These are phyloP conservation scores for Dione juno DNA, from an alignment of 2,888 invertebrate species.

Conservation along the genomic window DNA sequence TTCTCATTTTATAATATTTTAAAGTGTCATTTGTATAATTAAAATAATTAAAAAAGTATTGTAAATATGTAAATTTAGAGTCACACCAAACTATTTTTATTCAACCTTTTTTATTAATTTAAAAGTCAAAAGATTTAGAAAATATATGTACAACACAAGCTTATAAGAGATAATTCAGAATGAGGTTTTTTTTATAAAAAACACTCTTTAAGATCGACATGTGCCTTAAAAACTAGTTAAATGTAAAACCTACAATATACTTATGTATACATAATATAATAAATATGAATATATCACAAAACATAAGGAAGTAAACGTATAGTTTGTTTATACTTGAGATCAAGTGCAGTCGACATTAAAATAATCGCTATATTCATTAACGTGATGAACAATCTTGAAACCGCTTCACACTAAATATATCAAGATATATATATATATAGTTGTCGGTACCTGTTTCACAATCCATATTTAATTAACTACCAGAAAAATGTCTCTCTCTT, in stretches of 20 bases:
- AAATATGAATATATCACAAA: background rate
- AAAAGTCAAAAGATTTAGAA: too few species aligned
- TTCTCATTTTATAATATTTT: too few species aligned
- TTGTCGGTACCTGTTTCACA: background rate
- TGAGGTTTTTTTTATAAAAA: too few species aligned
- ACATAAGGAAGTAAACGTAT: slow-evolving; percentile 10
- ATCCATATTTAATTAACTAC: slow-evolving; percentile 8
- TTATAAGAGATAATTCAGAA: too few species aligned
- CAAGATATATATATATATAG: background rate
- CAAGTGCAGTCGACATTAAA: slow-evolving; percentile 12
- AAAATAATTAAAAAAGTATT: too few species aligned
- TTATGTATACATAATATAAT: background rate
- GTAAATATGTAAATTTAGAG: too few species aligned
- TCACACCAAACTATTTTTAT: too few species aligned
- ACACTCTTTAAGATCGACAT: too few species aligned
- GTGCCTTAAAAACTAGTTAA: background rate
- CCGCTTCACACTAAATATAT: slow-evolving; percentile 22
- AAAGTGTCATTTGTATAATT: too few species aligned
- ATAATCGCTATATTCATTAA: slow-evolving; percentile 20
- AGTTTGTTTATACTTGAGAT: slow-evolving; percentile 5
- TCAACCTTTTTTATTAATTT: too few species aligned
- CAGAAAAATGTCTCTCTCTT: background rate
- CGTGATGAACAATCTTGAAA: background rate
- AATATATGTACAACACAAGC: too few species aligned
- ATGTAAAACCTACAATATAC: background rate